Conservation (phyloP, 2,113 vertebrate genomes). For the Puffinus mauretanicus region DNA sequence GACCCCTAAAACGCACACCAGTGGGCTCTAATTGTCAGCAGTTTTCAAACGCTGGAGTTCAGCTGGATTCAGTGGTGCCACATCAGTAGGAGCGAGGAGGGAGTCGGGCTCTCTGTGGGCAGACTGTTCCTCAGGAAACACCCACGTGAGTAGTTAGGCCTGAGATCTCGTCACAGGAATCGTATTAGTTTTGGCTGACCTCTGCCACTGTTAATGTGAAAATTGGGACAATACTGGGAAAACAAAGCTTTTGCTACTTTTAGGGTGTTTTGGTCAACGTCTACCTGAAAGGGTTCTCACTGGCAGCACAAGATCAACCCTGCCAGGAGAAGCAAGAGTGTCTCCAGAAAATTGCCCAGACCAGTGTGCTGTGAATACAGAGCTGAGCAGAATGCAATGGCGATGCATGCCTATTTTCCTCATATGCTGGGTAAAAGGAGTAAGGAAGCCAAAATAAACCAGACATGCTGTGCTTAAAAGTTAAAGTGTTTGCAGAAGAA, state of each 20-base stretch:
- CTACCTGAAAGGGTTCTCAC: neutral
- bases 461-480: constrained; percentile 9
- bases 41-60: neutral
- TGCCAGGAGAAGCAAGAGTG: neutral
- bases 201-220: neutral
- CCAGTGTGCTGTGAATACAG: neutral
- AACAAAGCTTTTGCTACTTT: neutral
- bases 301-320: neutral
- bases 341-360: neutral
- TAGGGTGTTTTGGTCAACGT: neutral
- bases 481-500: constrained; percentile 18
- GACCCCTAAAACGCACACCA: neutral
- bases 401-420: neutral
- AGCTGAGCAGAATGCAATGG: neutral
- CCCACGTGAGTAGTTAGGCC: neutral
- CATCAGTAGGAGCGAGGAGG: neutral
- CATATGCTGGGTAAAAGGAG: neutral
- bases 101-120: neutral
- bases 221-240: neutral
- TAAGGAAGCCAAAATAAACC: constrained; percentile 42
- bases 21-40: neutral
- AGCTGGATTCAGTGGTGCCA: neutral
- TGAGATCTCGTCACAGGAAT: neutral
- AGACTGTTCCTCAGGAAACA: neutral
- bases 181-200: neutral